Evolutionary conservation across 30 jellyfish, hydroid and myxozoan genomes (phyloP), one percentile per base, ranked within the genome.

Genomic region (Hydractinia symbiolongicarpus): DNA sequence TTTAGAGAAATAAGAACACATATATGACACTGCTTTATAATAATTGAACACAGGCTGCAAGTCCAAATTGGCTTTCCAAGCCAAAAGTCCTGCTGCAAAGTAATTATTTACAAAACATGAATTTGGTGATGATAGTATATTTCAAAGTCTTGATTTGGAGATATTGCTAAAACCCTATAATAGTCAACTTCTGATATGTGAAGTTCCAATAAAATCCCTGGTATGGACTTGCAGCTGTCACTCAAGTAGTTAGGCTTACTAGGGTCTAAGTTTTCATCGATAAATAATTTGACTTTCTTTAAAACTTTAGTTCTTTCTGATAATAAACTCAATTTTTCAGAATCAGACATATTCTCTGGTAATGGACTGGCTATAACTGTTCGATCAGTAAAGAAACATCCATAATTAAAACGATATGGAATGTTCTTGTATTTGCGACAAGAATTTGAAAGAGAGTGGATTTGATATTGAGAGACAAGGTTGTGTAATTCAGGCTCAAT

Each of bases 341-440:
- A 13, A 10, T 67, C 78, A 13, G 78, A 21, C 51, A 21, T 67
- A 21, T 67, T 49, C 21, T 16, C 50, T 13, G 78, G 78, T 67
- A 67, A 21, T 67, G 78, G 78, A 13, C 11, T 20, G 50, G 78
- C 78, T 13, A 67, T 67, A 13, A 67, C 21, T 16, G 78, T 67
- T 49, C 50, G n/a, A 10, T 67, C 52, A 67, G 78, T 67, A 67
- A 67, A 67, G 50, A 67, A 67, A 10, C 51, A 1, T 67, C 78
- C 78, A 67, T 13, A 67, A 11, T 56, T 13, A 79, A 58, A 79
- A 11, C 85, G 14, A 44, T 84, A 79, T 7, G 70, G 71, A 21
- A 16, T 54, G 64, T 79, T 79, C n/a, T 62, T 62, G 55, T 79
- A 79, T 79, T 79, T 79, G 15, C 72, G 19, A 62, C 83, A 79